These are phyloP conservation scores for Coelogynopora nodosa DNA, from an alignment of 2,888 invertebrate genomes.

Conservation along the genomic window DNA sequence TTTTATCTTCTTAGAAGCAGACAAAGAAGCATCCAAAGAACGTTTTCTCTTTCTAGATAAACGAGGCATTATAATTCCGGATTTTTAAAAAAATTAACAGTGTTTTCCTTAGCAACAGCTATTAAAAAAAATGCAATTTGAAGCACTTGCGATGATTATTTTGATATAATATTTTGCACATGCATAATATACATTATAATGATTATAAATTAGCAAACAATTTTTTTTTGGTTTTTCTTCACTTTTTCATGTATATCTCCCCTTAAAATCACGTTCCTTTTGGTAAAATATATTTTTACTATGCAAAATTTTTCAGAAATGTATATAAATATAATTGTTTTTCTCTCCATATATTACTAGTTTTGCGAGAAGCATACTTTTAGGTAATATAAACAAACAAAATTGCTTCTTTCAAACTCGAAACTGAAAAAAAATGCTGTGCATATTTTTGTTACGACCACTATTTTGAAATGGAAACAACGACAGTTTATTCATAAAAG, in stretches of 20 bases:
- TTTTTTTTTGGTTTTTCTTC: neutral
- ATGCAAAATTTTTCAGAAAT: too few relatives aligned
- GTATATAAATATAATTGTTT: too few relatives aligned
- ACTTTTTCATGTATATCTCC: slow-evolving; percentile 28
- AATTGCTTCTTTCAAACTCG: too few relatives aligned
- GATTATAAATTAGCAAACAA: slow-evolving; percentile 31
- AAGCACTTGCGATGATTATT: slow-evolving; percentile 20
- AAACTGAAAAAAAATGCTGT: too few relatives aligned
- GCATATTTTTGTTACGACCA: too few relatives aligned
- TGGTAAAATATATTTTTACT: too few relatives aligned
- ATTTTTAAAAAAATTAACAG: neutral
- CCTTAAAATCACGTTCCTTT: too few relatives aligned
- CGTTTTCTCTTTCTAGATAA: neutral
- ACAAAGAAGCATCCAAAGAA: neutral
- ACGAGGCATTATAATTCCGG: neutral
- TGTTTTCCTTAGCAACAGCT: slow-evolving; percentile 19
- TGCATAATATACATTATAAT: slow-evolving; percentile 26
- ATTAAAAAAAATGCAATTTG: slow-evolving; percentile 27
- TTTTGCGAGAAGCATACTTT: too few relatives aligned
- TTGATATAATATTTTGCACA: slow-evolving; percentile 31
- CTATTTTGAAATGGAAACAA: too few relatives aligned
- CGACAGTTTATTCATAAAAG: too few relatives aligned
- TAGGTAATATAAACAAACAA: too few relatives aligned
- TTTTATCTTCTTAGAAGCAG: neutral
- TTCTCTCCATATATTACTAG: too few relatives aligned